Evolutionary conservation across 2,888 invertebrate genomes (phyloP).

Genomic region (Atethmia centrago): DNA sequence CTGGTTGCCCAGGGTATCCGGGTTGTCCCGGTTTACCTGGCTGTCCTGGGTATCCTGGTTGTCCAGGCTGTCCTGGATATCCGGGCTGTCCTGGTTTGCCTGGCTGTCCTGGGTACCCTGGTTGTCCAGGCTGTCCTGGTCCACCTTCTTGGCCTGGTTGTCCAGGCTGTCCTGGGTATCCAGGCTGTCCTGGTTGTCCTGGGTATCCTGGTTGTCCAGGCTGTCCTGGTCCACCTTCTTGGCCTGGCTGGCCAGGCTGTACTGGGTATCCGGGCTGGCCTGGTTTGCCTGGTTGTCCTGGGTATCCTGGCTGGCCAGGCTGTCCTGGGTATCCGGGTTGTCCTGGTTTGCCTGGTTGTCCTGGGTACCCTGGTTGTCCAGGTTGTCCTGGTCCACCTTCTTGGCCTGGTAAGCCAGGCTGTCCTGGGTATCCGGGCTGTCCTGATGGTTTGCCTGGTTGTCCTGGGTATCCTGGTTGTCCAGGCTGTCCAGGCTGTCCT

Average conservation of each 20-base stretch:
- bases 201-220: slow-evolving; percentile 37
- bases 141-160: slow-evolving; percentile 65
- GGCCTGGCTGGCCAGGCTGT: slow-evolving; percentile 30
- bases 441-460: too few species aligned
- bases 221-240: slow-evolving; percentile 22
- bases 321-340: slow-evolving; percentile 25
- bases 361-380: slow-evolving; percentile 10
- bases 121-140: slow-evolving; percentile 72
- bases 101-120: slow-evolving; percentile 57
- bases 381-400: slow-evolving; percentile 34
- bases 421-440: neutral
- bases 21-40: too few species aligned
- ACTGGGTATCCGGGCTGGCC: slow-evolving; percentile 40
- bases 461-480: slow-evolving; percentile 1
- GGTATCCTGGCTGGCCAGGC: slow-evolving; percentile 11
- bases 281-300: slow-evolving; percentile 13
- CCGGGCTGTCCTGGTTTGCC: slow-evolving; percentile 65
- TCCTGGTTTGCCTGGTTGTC: slow-evolving; percentile 17
- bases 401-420: too few species aligned
- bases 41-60: slow-evolving; percentile 16
- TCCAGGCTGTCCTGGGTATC: slow-evolving; percentile 30
- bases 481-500: slow-evolving; percentile 5
- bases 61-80: slow-evolving; percentile 10
- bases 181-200: slow-evolving; percentile 10
- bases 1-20: slow-evolving; percentile 17